A percentile compares a stretch with the other conserved stretches of the same genome.
Evolutionary conservation across 2,113 vertebrate species (phyloP).

Genomic region (Sialia sialis): DNA sequence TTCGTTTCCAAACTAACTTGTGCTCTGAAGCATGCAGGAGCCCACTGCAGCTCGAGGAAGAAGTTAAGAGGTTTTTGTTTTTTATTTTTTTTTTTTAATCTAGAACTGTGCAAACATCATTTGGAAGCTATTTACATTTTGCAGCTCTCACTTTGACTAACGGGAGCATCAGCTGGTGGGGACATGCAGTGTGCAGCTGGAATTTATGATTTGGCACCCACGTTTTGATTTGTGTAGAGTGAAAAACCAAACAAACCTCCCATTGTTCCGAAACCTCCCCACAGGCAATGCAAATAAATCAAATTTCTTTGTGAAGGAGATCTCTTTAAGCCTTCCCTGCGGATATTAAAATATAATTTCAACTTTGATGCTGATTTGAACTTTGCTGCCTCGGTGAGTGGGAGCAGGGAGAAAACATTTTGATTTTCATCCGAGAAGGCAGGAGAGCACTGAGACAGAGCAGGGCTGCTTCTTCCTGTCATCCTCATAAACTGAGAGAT

Average conservation of each 20-base stretch:
- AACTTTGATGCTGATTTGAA: background rate
- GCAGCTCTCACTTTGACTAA: background rate
- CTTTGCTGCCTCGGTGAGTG: background rate
- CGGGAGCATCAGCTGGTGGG: constrained; percentile 18
- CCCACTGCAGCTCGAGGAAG: background rate
- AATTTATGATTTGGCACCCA: constrained; percentile 26
- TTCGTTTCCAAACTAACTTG: constrained; percentile 16
- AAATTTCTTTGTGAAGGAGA: constrained; percentile 24
- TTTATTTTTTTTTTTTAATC: background rate
- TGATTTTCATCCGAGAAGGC: background rate
- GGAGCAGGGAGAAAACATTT: background rate
- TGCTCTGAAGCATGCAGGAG: constrained; percentile 29
- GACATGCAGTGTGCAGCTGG: background rate
- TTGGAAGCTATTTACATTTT: constrained; percentile 50
- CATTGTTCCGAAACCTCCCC: constrained; percentile 21
- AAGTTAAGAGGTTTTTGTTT: background rate
- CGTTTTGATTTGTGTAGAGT: constrained; percentile 23
- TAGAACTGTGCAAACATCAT: constrained; percentile 10
- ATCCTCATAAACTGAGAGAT: background rate
- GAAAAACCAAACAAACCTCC: constrained; percentile 11
- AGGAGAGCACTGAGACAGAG: background rate
- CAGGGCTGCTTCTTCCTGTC: background rate
- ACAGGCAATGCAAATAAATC: constrained; percentile 19
- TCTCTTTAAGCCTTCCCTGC: constrained; percentile 7
- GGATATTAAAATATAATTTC: constrained; percentile 51